Base-by-base conservation (phyloP, 2,888 invertebrate genomes). In the Cheilosia impressa region DNA sequence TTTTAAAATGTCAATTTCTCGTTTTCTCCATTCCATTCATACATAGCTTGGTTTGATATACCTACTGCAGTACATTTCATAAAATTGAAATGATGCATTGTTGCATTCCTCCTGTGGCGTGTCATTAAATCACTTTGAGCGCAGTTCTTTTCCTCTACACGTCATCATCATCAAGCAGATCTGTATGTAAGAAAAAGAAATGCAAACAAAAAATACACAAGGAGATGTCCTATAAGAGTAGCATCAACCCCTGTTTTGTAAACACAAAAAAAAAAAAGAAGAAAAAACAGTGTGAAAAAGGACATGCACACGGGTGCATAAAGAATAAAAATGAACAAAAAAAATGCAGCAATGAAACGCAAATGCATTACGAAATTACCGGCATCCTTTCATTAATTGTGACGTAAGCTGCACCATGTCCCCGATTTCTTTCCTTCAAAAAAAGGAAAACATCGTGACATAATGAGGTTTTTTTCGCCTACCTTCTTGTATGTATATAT, bases 331-430 rank as follows among this genome's bases (percentile, higher is more conserved):
- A 5, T 3, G 10, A 57, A 60, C 4, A 55, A 53, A 34, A 3
- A 41, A 69, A 34, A 68, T 24, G 24, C 63, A 55, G 65, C 55
- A 66, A 76, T 66, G 71, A 68, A 76, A 85, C 43, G 76, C 76
- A 81, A 85, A 81, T 79, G 81, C 81, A 81, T 85, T 85, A 81
- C 76, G 81, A 85, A 85, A 85, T 85, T 77, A 81, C 76, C 76
- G 71, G 77, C 81, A 76, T 81, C 80, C 80, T 85, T 85, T 85
- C 55, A 81, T 81, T 85, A 85, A 85, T 85, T 80, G 81, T 85
- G 76, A 81, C 81, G 81, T 77, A 69, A 80, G 80, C 68, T 81
- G 75, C 76, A 76, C 65, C 73, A 69, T 75, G 80, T 85, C 60
- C 75, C 62, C 76, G 81, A 68, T 81, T 72, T 66, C 17, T 68